Conservation (phyloP, 2,797 vertebrate species). For the Lindbergichthys nudifrons region DNA sequence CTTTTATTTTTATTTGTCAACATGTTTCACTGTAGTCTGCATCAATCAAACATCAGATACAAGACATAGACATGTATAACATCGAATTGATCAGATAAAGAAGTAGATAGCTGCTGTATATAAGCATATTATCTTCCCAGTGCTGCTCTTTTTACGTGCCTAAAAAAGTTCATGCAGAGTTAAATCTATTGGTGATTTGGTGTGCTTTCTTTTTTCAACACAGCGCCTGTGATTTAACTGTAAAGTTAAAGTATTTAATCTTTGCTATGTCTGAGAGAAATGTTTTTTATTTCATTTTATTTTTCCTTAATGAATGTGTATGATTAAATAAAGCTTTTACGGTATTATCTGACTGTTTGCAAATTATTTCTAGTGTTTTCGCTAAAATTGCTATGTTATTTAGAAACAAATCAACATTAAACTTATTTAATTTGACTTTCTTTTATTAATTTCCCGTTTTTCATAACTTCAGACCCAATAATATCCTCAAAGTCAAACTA, state of each 20-base stretch:
- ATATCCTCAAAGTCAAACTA: too few species aligned
- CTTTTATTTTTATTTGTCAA: constrained; percentile 26
- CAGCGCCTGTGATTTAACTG: constrained; percentile 23
- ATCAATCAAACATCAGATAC: constrained; percentile 29
- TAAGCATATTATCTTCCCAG: constrained; percentile 38
- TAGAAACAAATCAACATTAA: too few species aligned
- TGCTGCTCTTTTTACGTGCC: constrained; percentile 30
- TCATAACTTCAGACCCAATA: too few species aligned
- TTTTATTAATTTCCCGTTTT: too few species aligned
- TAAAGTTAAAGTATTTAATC: constrained; percentile 53
- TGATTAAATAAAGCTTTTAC: constrained; percentile 56
- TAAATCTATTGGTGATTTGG: too few species aligned
- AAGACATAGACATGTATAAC: background rate
- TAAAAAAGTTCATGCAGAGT: background rate
- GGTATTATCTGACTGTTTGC: background rate
- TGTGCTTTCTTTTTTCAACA: too few species aligned
- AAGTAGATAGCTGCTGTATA: constrained; percentile 48
- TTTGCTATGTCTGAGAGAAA: constrained; percentile 28
- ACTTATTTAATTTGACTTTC: too few species aligned
- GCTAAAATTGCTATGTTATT: background rate
- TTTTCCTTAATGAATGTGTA: constrained; percentile 51
- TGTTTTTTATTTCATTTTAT: constrained; percentile 49
- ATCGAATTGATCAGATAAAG: constrained; percentile 16
- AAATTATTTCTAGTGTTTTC: background rate
- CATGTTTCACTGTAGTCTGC: constrained; percentile 34